phyloP scores from a whole-genome alignment of 2,888 invertebrate species.

The Sericinus montela region DNA sequence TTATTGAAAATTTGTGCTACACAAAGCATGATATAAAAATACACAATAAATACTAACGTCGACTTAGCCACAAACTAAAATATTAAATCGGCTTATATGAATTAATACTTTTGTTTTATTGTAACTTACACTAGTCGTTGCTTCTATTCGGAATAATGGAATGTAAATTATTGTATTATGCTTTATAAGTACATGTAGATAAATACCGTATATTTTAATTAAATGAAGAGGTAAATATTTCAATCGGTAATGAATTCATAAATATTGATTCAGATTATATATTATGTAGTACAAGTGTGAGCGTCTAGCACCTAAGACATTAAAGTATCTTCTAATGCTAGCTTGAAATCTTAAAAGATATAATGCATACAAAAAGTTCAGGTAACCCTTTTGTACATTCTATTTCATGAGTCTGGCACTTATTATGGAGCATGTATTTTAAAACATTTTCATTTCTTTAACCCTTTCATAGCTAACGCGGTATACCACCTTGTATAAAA shows the following conservation, averaged over 20 bases:
- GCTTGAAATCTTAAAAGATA: constrained; percentile 36
- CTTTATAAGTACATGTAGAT: constrained; percentile 1
- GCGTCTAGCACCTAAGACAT: constrained; percentile 45
- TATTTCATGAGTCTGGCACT: constrained; percentile 14
- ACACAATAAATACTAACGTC: constrained; percentile 76
- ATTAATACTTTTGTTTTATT: constrained; percentile 67
- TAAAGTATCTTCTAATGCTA: constrained; percentile 7
- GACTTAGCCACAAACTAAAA: constrained; percentile 62
- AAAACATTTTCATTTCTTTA: too few species aligned
- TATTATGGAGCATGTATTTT: constrained; percentile 11
- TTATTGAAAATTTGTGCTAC: constrained; percentile 79
- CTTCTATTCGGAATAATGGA: constrained; percentile 28
- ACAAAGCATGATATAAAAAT: constrained; percentile 78
- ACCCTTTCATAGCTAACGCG: too few species aligned
- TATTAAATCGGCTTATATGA: constrained; percentile 63
- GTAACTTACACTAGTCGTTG: constrained; percentile 53
- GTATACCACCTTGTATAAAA: too few species aligned
- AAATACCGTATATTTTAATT: neutral
- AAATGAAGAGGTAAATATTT: too few species aligned
- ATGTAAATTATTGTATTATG: constrained; percentile 25
- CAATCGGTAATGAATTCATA: too few species aligned
- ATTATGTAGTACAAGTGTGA: constrained; percentile 21
- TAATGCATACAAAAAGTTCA: constrained; percentile 56
- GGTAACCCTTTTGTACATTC: constrained; percentile 70
- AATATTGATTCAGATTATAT: too few species aligned